Conservation (phyloP, 1,140 invertebrate species). For the Lasioglossum albipes region DNA sequence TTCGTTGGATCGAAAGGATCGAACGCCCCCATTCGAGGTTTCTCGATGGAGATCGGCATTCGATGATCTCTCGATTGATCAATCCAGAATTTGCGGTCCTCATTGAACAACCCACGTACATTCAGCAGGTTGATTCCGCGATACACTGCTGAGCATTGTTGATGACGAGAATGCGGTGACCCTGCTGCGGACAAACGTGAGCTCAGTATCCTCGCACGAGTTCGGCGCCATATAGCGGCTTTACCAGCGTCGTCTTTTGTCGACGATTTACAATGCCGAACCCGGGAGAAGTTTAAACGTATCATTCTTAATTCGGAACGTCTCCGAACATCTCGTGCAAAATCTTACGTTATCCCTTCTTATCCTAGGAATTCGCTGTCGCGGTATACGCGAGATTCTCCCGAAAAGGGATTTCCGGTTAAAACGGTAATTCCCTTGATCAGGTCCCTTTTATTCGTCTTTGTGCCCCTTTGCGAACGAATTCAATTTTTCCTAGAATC, state of each 20-base stretch:
- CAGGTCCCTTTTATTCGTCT: slow-evolving; percentile 21
- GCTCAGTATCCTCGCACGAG: background rate
- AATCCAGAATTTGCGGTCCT: background rate
- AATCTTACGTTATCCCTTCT: background rate
- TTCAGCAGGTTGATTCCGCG: background rate
- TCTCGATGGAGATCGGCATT: background rate
- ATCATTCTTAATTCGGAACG: background rate
- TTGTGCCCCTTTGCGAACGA: background rate
- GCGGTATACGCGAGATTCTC: background rate
- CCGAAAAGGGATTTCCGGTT: background rate
- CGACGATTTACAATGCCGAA: background rate
- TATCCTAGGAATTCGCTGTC: background rate
- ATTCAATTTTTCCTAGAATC: no score
- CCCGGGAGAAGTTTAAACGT: background rate
- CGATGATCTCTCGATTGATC: background rate
- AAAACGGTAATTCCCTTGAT: background rate
- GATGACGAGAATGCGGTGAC: background rate
- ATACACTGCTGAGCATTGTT: background rate
- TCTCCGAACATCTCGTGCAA: background rate
- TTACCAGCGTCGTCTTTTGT: background rate
- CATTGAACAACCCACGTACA: background rate
- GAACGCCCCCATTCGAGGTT: background rate
- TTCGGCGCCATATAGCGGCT: background rate
- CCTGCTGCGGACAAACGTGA: slow-evolving; percentile 1
- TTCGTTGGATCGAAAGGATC: no score